Evolutionary conservation across 1,140 invertebrate genomes (phyloP).

Genomic region (Ceratosolen fusciceps): DNA sequence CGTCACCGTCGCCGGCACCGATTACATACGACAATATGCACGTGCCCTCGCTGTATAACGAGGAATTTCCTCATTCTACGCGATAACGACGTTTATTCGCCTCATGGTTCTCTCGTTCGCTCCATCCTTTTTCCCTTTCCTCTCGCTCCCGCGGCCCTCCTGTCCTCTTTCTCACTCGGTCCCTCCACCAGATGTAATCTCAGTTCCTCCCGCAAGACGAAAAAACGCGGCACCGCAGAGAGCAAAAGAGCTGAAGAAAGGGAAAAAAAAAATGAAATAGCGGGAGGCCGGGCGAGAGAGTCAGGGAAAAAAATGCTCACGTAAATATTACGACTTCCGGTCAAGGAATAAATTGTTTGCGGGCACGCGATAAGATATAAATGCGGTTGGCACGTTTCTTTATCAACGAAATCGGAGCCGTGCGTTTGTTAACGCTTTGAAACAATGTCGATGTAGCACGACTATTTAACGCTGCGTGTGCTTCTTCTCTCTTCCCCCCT

Average conservation of each 20-base stretch:
- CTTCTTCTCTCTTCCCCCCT: neutral
- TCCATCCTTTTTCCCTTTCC: neutral
- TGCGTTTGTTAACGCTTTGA: constrained; percentile 10
- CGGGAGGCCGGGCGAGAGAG: constrained; percentile 1
- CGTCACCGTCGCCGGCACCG: neutral
- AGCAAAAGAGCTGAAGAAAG: constrained; percentile 9
- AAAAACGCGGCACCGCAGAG: constrained; percentile 18
- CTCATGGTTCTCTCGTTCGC: constrained; percentile 3
- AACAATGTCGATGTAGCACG: constrained; percentile 33
- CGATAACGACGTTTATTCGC: constrained; percentile 47
- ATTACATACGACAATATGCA: constrained; percentile 41
- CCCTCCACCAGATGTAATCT: constrained; percentile 27
- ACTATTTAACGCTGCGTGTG: neutral
- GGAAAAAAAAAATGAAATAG: constrained; percentile 14
- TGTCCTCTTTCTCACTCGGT: neutral
- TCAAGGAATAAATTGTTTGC: constrained; percentile 37
- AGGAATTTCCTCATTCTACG: constrained; percentile 47
- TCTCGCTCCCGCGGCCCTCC: neutral
- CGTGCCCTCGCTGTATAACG: constrained; percentile 36
- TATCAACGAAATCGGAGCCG: constrained; percentile 45
- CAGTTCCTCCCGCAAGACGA: constrained; percentile 30
- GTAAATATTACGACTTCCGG: constrained; percentile 45
- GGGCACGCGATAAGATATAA: constrained; percentile 34
- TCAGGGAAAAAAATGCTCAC: constrained; percentile 20
- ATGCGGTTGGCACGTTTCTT: constrained; percentile 14